Conservation (phyloP, 2,888 invertebrate genomes). For the Nycteola revayana region DNA sequence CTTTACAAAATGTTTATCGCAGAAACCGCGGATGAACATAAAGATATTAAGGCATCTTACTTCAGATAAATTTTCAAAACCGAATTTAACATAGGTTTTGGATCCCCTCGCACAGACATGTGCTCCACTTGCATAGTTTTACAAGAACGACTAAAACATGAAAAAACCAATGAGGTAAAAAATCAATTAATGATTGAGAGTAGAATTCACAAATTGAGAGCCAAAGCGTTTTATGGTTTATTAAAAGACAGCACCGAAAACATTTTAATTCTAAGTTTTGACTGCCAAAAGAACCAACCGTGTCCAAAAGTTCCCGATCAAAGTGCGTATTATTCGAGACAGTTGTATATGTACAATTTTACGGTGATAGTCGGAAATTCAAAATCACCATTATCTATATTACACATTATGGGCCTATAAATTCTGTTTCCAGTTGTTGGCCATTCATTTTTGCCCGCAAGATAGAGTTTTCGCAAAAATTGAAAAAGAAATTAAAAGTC, state of each 20-base stretch:
- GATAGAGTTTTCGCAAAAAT: conserved; percentile 23
- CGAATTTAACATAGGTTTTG: conserved; percentile 23
- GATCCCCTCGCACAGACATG: conserved; percentile 23
- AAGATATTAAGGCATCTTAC: conserved; percentile 13
- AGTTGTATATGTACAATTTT: conserved; percentile 20
- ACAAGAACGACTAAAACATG: conserved; percentile 23
- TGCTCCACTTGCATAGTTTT: conserved; percentile 22
- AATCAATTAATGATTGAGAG: conserved; percentile 23
- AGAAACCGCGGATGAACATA: conserved; percentile 4
- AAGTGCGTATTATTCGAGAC: conserved; percentile 21
- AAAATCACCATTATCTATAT: conserved; percentile 5
- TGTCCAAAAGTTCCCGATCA: conserved; percentile 25
- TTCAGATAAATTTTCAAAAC: conserved; percentile 23
- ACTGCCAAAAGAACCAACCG: conserved; percentile 25
- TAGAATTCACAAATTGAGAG: conserved; percentile 24
- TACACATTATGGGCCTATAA: conserved; percentile 8
- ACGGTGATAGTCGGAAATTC: conserved; percentile 13
- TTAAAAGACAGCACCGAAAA: conserved; percentile 18
- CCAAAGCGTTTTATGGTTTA: conserved; percentile 27
- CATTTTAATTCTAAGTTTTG: conserved; percentile 21
- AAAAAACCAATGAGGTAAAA: conserved; percentile 14
- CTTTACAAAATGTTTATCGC: conserved; percentile 13
- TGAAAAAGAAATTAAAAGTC: conserved; percentile 16
- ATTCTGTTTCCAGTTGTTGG: conserved; percentile 11
- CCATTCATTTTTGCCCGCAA: conserved; percentile 14